These are phyloP conservation scores for Sturnira hondurensis DNA, from an alignment of 2,113 vertebrate species.

Conservation along the genomic window DNA sequence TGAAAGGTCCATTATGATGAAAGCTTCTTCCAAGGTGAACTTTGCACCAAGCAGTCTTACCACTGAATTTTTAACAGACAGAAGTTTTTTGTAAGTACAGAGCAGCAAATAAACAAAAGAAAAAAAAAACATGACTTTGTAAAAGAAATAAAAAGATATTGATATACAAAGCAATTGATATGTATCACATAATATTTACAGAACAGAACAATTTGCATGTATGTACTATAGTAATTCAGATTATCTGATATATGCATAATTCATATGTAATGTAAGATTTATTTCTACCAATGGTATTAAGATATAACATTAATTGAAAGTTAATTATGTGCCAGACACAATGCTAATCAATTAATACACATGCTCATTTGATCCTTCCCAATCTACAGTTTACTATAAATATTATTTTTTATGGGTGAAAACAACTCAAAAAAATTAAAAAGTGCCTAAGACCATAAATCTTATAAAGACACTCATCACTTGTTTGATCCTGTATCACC, in stretches of 20 bases:
- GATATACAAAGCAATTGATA: background rate
- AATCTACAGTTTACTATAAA: background rate
- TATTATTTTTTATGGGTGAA: background rate
- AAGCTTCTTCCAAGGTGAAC: background rate
- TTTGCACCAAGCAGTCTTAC: background rate
- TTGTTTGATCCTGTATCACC: background rate
- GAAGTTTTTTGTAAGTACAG: background rate
- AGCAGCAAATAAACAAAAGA: background rate
- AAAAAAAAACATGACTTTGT: background rate
- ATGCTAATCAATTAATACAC: background rate
- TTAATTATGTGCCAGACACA: background rate
- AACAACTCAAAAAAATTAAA: constrained; percentile 18
- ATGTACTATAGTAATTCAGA: background rate
- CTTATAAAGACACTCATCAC: background rate
- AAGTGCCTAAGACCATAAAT: background rate
- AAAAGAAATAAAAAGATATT: background rate
- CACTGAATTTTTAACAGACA: background rate
- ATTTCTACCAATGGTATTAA: background rate
- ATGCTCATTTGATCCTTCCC: background rate
- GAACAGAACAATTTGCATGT: background rate
- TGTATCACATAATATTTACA: background rate
- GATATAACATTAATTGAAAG: background rate
- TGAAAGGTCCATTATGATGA: background rate
- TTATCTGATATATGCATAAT: background rate
- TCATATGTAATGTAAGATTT: background rate